Percentiles rank a stretch among this genome's conserved stretches.
These are phyloP conservation scores for Brachyhypopomus gauderio DNA, from an alignment of 2,113 vertebrate genomes.

Conservation along the genomic window DNA sequence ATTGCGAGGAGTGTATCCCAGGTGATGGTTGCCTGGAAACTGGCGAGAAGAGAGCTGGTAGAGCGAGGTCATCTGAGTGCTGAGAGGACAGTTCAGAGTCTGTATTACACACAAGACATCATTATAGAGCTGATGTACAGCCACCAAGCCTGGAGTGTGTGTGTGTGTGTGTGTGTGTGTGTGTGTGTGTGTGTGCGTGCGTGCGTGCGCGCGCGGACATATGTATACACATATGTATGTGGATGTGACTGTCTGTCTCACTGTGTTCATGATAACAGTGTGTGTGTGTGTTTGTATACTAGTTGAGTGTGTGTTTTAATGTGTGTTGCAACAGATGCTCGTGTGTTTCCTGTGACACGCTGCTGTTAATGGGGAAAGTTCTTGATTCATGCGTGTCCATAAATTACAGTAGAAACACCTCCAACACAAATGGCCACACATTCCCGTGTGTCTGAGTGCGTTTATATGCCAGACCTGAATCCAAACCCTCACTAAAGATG, in stretches of 20 bases:
- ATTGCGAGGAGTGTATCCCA: conserved; percentile 69
- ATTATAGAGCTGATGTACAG: not conserved
- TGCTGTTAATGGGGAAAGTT: not conserved
- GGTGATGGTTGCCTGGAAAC: conserved; percentile 79
- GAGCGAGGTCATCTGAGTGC: conserved; percentile 53
- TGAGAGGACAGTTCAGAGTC: not conserved
- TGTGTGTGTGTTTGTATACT: not conserved
- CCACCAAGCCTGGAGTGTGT: not conserved
- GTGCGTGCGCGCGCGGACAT: too few relatives aligned
- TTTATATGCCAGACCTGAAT: not conserved
- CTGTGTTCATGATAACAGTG: too few relatives aligned
- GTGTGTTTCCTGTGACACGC: not conserved
- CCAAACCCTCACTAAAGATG: not conserved
- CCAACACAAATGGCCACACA: not conserved
- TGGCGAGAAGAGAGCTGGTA: conserved; percentile 56
- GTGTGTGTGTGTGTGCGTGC: conserved; percentile 51
- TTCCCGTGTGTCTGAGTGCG: too few relatives aligned
- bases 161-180: conserved; percentile 8
- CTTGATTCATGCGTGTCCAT: not conserved
- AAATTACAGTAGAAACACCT: too few relatives aligned
- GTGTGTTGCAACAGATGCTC: not conserved
- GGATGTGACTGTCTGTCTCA: too few relatives aligned
- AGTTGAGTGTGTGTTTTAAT: not conserved
- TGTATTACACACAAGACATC: not conserved
- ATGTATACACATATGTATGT: not conserved